phyloP scores from a whole-genome alignment of 2,888 invertebrate genomes.

The Crossocerus cetratus region DNA sequence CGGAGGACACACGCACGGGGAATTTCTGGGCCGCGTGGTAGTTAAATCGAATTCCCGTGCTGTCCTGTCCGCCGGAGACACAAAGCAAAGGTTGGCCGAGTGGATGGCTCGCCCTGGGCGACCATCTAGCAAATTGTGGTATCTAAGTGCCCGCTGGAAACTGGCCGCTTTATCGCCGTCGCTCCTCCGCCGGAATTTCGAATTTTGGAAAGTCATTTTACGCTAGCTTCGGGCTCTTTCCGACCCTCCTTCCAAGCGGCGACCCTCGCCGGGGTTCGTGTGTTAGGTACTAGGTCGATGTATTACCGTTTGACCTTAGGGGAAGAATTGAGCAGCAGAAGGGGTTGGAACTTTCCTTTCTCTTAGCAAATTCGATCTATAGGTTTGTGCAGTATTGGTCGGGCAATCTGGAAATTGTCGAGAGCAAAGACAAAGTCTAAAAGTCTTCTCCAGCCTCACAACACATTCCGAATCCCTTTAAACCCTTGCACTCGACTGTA shows the following conservation, averaged over 20 bases:
- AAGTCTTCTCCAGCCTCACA: no score
- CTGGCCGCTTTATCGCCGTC: constrained; percentile 60
- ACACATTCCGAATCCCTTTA: no score
- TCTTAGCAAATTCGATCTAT: no score
- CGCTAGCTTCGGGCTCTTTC: constrained; percentile 40
- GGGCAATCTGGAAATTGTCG: no score
- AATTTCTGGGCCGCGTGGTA: constrained; percentile 56
- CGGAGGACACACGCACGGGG: constrained; percentile 46
- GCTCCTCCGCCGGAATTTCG: constrained; percentile 57
- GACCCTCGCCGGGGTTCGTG: constrained; percentile 74
- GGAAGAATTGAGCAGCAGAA: no score
- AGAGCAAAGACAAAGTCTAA: no score
- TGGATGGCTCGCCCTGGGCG: constrained; percentile 66
- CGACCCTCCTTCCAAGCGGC: constrained; percentile 68
- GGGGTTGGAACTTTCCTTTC: no score
- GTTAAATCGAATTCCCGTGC: constrained; percentile 69
- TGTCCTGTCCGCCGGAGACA: constrained; percentile 66
- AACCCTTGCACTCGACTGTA: no score
- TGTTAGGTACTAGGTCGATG: no score
- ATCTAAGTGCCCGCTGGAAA: constrained; percentile 65
- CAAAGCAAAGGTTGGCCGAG: constrained; percentile 68
- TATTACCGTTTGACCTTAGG: constrained; percentile 13
- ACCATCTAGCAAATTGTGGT: constrained; percentile 68
- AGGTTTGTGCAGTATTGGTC: no score
- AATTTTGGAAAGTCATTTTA: constrained; percentile 61